Percentiles rank a stretch among this genome's conserved stretches.
Evolutionary conservation across 2,113 vertebrate species (phyloP).

Genomic region (Desmodus rotundus): DNA sequence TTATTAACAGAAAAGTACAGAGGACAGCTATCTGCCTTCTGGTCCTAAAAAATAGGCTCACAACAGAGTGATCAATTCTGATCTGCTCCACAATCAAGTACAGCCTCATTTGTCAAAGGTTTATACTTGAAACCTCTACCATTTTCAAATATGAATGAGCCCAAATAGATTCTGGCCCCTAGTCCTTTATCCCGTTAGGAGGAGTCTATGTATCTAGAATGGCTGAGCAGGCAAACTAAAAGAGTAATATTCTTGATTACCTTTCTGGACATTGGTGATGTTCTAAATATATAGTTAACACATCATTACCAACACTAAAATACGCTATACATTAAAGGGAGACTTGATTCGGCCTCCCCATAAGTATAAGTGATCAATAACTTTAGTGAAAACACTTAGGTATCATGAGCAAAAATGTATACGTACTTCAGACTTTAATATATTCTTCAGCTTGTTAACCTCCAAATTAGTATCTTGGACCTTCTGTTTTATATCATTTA

Average conservation of each 20-base stretch:
- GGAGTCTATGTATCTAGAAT: not conserved
- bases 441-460: conserved; percentile 75
- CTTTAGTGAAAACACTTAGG: not conserved
- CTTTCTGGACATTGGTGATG: not conserved
- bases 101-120: not conserved
- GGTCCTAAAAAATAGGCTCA: not conserved
- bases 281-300: conserved; percentile 4
- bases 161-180: not conserved
- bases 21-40: not conserved
- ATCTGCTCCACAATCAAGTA: not conserved
- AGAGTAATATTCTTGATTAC: not conserved
- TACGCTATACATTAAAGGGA: not conserved
- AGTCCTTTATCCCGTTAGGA: not conserved
- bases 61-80: not conserved
- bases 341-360: not conserved
- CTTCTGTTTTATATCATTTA: conserved; percentile 79
- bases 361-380: not conserved
- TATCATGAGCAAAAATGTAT: conserved; percentile 10
- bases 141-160: conserved; percentile 3
- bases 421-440: conserved; percentile 82
- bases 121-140: not conserved
- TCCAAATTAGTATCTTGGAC: conserved; percentile 74
- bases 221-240: not conserved
- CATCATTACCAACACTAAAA: not conserved
- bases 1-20: not conserved